Conservation (phyloP, 2,888 invertebrate genomes). For the Tenthredo distinguenda region DNA sequence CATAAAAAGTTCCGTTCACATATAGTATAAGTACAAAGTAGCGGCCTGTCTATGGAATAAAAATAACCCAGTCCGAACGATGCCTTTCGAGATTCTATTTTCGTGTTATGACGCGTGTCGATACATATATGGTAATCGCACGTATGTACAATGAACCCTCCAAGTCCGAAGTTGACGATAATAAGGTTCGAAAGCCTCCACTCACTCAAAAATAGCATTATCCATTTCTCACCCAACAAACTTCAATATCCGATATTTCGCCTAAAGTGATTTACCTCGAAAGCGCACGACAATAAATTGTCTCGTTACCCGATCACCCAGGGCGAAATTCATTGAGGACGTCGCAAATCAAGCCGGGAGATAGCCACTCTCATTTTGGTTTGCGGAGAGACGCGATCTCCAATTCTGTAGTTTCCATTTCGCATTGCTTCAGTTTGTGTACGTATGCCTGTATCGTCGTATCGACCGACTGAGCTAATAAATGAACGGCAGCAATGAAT, state of each 20-base stretch:
- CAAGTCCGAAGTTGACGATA: neutral
- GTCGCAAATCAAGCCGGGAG: conserved; percentile 18
- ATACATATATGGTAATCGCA: neutral
- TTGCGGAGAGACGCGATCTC: conserved; percentile 18
- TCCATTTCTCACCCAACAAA: neutral
- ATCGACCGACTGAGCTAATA: conserved; percentile 30
- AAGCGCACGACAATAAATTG: neutral
- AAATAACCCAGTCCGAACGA: neutral
- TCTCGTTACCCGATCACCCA: neutral
- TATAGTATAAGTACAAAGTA: neutral
- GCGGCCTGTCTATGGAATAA: neutral
- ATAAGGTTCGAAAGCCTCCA: neutral
- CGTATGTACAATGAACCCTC: neutral
- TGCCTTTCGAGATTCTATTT: conserved; percentile 8
- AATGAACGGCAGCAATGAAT: conserved; percentile 45
- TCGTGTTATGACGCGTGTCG: neutral
- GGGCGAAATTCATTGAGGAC: conserved; percentile 20
- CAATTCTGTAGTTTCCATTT: neutral
- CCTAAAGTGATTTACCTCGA: neutral
- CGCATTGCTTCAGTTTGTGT: neutral
- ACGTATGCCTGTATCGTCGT: neutral
- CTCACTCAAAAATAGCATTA: neutral
- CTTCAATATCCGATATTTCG: neutral
- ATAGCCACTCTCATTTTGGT: conserved; percentile 19
- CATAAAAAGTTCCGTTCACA: neutral